Percentiles rank a stretch among this genome's conserved stretches.
These are phyloP conservation scores for Pseudotriccus pelzelni DNA, from an alignment of 2,797 vertebrate genomes.

Conservation along the genomic window DNA sequence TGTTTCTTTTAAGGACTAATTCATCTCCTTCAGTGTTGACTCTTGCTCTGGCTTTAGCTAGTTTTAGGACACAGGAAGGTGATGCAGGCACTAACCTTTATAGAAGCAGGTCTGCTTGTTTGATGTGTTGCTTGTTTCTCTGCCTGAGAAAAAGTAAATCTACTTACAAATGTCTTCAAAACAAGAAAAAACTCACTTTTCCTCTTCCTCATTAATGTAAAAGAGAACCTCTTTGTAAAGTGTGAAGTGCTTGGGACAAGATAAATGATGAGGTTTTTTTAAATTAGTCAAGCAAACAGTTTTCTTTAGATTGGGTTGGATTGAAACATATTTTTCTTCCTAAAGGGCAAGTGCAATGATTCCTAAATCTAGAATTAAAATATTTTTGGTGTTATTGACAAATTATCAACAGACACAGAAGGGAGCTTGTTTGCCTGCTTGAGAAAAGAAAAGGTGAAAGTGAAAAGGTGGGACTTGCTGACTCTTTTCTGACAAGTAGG, in stretches of 20 bases:
- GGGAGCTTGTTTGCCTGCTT: background rate
- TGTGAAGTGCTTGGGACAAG: background rate
- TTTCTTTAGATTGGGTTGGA: background rate
- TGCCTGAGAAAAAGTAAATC: background rate
- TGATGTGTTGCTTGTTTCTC: background rate
- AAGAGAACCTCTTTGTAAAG: background rate
- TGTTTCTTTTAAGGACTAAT: background rate
- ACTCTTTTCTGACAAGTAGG: background rate
- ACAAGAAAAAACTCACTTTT: background rate
- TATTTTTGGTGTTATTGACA: background rate
- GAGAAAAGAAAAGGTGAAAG: background rate
- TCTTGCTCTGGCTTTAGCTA: background rate
- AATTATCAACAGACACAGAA: background rate
- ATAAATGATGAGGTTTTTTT: background rate
- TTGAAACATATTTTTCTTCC: background rate
- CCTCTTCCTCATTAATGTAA: background rate
- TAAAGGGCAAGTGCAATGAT: background rate
- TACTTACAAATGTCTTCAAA: background rate
- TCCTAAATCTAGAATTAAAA: background rate
- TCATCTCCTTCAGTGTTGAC: background rate
- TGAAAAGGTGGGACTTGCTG: background rate
- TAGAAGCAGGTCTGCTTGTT: background rate
- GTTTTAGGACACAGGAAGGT: background rate
- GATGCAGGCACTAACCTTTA: background rate
- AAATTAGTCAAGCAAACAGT: background rate